Evolutionary conservation across 1,140 invertebrate genomes (phyloP).

Genomic region (Amyelois transitella): DNA sequence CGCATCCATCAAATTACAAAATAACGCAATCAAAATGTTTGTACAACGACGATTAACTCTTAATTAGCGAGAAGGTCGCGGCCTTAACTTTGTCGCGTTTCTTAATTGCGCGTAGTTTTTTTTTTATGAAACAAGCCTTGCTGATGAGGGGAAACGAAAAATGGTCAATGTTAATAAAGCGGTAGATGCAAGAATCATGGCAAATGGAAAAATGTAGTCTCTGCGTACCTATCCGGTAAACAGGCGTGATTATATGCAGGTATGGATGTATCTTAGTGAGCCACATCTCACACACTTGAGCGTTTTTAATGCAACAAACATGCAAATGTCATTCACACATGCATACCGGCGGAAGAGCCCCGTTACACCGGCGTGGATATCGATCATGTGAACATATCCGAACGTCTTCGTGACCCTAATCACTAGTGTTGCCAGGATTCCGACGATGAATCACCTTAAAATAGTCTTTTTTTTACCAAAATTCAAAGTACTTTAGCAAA

Average conservation of each 20-base stretch:
- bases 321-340: neutral
- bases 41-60: neutral
- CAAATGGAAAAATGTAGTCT: too few relatives aligned
- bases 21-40: neutral
- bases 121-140: neutral
- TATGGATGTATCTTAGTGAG: too few relatives aligned
- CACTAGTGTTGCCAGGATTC: slow-evolving; percentile 9
- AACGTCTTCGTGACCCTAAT: neutral
- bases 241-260: too few relatives aligned
- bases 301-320: too few relatives aligned
- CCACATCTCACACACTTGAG: too few relatives aligned
- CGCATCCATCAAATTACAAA: neutral
- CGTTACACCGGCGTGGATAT: slow-evolving; percentile 25
- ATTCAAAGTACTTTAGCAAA: too few relatives aligned
- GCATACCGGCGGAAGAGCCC: slow-evolving; percentile 27
- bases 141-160: too few relatives aligned
- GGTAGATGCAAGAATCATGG: too few relatives aligned
- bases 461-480: neutral
- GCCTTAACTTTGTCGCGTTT: too few relatives aligned
- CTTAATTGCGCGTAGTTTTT: neutral
- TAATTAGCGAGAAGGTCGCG: neutral
- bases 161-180: too few relatives aligned
- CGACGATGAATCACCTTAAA: neutral
- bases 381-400: slow-evolving; percentile 16
- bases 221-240: too few relatives aligned